Evolutionary conservation across 2,888 invertebrate species (phyloP), one percentile per base, ranked within the genome.

Genomic region (Yponomeuta malinellus): DNA sequence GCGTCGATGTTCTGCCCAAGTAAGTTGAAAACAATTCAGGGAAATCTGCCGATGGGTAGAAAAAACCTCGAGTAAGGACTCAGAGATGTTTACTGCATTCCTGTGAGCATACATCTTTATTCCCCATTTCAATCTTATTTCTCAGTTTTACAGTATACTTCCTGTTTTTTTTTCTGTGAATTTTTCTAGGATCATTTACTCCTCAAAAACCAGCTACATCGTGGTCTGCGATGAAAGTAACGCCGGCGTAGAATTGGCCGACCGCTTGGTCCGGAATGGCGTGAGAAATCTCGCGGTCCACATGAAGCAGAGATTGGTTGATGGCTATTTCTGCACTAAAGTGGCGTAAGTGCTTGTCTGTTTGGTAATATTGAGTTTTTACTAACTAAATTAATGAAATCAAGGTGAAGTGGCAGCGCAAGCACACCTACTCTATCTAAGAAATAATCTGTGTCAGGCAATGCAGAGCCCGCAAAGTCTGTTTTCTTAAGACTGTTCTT

Each of bases 301-400:
- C 64, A 69, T 77, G 3, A 78, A 76, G 71, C 71, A 78, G 10
- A 80, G 78, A 69, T 65, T 67, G 5, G 72, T 82, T n/a, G 75
- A 76, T 63, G 85, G 83, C 52, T 86, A 85, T 71, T 75, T 81
- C 70, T 76, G 79, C 5, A 75, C 76, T 0, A 85, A 83, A 71
- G 75, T 81, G 52, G 63, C 72, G 85, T 86, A 74, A 79, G 83
- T 83, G 71, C 43, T n/a, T 63, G 15, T 59, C 43, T 66, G 29
- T 31, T 29, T 31, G 1, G 64, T 29, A 64, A 8, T 43, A 9
- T 43, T 5, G 43, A 43, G 9, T 43, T 43, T 43, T 43, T 43
- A 43, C 8, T 43, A 43, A 43, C 5, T 43, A 8, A 43, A 43
- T 43, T 8, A 8, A 8, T 43, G 43, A 6, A 43, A 4, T 8